Conservation (phyloP, 2,888 invertebrate genomes). For the Trilocha varians region DNA sequence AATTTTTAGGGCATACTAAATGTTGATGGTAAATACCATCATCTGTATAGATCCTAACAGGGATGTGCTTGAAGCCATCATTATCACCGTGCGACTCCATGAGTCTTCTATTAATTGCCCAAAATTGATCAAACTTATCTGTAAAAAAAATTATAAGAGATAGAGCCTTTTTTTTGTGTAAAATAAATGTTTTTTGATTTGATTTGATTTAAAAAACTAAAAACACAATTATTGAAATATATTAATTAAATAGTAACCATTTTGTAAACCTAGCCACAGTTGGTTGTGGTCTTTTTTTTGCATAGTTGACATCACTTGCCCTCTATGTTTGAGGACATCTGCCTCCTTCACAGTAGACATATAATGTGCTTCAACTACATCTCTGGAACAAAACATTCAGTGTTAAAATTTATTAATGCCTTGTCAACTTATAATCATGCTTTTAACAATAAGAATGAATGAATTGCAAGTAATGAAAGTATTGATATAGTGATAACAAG, state of each 20-base stretch:
- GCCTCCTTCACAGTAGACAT: constrained; percentile 98
- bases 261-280: constrained; percentile 93
- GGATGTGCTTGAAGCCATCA: constrained; percentile 91
- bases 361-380: constrained; percentile 93
- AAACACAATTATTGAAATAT: not conserved
- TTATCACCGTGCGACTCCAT: constrained; percentile 90
- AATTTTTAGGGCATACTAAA: constrained; percentile 82
- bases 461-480: too few relatives aligned
- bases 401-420: not conserved
- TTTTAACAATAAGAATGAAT: too few relatives aligned
- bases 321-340: constrained; percentile 96
- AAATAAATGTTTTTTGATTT: not conserved
- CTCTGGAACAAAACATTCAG: constrained; percentile 68
- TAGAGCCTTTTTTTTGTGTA: not conserved
- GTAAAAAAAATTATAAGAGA: constrained; percentile 34
- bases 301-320: constrained; percentile 91
- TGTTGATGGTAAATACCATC: constrained; percentile 83
- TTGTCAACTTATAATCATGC: too few relatives aligned
- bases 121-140: constrained; percentile 99
- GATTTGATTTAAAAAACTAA: not conserved
- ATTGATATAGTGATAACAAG: too few relatives aligned
- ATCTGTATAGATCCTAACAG: constrained; percentile 85
- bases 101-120: constrained; percentile 95
- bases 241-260: constrained; percentile 75
- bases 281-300: constrained; percentile 98